Conservation (phyloP, 1,140 invertebrate species). For the Palaemon carinicauda region DNA sequence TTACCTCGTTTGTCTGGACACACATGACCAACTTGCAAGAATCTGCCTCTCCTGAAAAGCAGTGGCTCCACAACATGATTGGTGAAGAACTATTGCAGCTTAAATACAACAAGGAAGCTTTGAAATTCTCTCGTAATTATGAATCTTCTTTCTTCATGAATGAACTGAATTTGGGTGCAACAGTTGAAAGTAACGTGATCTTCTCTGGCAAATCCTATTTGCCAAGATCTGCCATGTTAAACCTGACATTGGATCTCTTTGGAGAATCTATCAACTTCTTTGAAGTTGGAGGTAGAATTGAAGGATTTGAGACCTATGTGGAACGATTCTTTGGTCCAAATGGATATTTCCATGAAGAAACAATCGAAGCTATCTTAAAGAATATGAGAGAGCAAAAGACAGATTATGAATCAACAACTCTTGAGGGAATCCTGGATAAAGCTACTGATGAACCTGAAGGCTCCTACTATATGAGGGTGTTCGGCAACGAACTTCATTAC, state of each 20-base stretch:
- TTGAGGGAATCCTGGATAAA: conserved; percentile 53
- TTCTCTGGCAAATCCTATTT: conserved; percentile 88
- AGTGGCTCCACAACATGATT: conserved; percentile 74
- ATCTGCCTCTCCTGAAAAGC: conserved; percentile 77
- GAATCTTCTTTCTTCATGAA: conserved; percentile 80
- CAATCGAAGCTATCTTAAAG: conserved; percentile 65
- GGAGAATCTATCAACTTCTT: conserved; percentile 86
- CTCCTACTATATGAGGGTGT: conserved; percentile 64
- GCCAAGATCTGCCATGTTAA: conserved; percentile 80
- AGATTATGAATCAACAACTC: conserved; percentile 44
- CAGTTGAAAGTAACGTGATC: conserved; percentile 79
- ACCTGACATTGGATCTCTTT: conserved; percentile 86
- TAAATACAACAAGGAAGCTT: conserved; percentile 79
- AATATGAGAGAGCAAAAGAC: conserved; percentile 65
- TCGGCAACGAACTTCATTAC: conserved; percentile 70
- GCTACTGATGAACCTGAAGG: conserved; percentile 60
- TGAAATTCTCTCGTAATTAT: conserved; percentile 81
- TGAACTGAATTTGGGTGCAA: conserved; percentile 75
- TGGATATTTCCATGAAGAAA: conserved; percentile 70
- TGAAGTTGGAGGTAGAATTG: conserved; percentile 81
- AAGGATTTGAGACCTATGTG: conserved; percentile 84
- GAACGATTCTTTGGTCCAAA: conserved; percentile 86
- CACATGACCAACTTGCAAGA: conserved; percentile 81
- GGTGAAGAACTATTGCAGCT: conserved; percentile 73
- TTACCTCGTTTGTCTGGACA: conserved; percentile 85